Evolutionary conservation across 2,888 invertebrate genomes (phyloP).

Genomic region (Drosophila emarginata): DNA sequence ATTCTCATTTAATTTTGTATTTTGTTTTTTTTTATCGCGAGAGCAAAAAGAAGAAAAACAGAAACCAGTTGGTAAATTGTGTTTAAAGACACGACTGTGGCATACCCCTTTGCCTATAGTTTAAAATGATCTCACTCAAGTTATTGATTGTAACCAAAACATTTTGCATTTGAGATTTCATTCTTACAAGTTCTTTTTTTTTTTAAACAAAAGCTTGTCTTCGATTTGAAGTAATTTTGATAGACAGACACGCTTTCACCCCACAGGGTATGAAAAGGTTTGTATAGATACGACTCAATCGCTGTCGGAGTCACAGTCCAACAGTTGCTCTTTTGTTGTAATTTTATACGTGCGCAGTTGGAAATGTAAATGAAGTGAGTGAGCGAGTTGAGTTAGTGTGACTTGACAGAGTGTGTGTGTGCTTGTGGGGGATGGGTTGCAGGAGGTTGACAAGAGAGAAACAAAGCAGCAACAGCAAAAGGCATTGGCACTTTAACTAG

Average conservation of each 20-base stretch:
- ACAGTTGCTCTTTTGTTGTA: constrained; percentile 20
- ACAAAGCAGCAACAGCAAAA: constrained; percentile 23
- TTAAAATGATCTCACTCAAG: neutral
- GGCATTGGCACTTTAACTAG: constrained; percentile 51
- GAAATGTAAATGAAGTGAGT: constrained; percentile 60
- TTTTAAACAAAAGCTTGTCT: neutral
- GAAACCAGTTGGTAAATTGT: constrained; percentile 13
- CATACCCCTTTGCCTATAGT: neutral
- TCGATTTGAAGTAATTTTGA: neutral
- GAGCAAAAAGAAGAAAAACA: constrained; percentile 31
- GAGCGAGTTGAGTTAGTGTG: constrained; percentile 11
- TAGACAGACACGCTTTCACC: neutral
- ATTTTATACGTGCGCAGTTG: constrained; percentile 64
- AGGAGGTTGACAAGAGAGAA: neutral
- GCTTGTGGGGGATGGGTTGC: constrained; percentile 16
- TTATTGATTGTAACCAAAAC: too few relatives aligned
- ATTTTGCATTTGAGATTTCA: too few relatives aligned
- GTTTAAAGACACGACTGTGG: neutral
- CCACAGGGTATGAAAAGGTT: neutral
- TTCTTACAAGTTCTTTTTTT: too few relatives aligned
- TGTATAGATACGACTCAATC: constrained; percentile 7
- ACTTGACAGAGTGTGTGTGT: neutral
- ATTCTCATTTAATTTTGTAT: constrained; percentile 10
- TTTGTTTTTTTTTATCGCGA: constrained; percentile 8
- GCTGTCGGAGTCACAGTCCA: constrained; percentile 15